Base-by-base conservation (phyloP, 2,797 vertebrate species). In the Varecia variegata region DNA sequence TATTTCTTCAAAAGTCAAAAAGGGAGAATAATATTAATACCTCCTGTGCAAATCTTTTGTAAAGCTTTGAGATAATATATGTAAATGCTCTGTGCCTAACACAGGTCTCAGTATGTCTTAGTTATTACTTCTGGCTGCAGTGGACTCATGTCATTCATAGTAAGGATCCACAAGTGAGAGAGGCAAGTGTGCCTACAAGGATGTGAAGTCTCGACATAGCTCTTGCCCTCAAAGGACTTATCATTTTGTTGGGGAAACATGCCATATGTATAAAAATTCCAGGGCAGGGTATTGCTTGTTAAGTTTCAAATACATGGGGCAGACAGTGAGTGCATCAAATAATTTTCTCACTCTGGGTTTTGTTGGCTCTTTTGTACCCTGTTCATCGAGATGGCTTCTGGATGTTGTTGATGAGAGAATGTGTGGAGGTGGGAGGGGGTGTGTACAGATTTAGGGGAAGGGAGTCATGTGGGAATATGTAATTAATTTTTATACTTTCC, bases 401-500 rank as follows among this genome's bases (percentile, higher is more conserved):
- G 79, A 77, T 97, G 73, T 83, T 93, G 92, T 83, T 95, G 96
- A 87, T 97, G 87, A 95, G 65, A 94, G 80, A 92, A 86, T 90
- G 45, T 91, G 58, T 88, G 35, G 79, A 71, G 65, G 56, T 96
- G 5, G 80, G 71, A 95, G 65, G 67, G 77, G 58, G 47, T 96
- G 50, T 96, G 56, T 95, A 95, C 93, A 94, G 96, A 92, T 96
- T 97, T 93, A 95, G 89, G 90, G 88, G 82, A 90, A 91, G 80
- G 62, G 91, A 94, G 96, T 98, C 97, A 91, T 96, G 88, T 98
- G 98, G 98, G 98, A 98, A 98, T 98, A 98, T 97, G 98, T 98
- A 98, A 98, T 98, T 98, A 98, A 98, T 98, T 98, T 99, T 98
- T 99, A 98, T 98, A 98, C 98, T 98, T 98, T 98, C 98, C 98